Evolutionary conservation across 2,888 invertebrate species (phyloP), one percentile per base, ranked within the genome.

Genomic region (Phrixothrix hirtus): DNA sequence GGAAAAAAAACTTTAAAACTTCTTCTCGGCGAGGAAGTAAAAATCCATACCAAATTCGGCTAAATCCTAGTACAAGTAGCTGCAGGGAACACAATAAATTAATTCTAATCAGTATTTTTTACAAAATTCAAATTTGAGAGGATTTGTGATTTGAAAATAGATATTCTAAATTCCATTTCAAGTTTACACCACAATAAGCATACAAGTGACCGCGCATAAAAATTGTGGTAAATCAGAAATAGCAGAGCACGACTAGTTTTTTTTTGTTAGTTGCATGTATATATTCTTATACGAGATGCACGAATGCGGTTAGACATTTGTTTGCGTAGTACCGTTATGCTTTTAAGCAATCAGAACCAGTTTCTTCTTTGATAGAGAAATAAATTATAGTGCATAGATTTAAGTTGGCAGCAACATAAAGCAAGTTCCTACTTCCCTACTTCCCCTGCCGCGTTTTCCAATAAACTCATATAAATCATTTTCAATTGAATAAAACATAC

Each of bases 311-410:
- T 48, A 41, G 41, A 48, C 48, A 39, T 41, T 48, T 48, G 48
- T 48, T 48, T 35, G 29, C 34, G 7, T 15, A 13, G 39, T 45
- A 44, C 51, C 51, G 51, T 51, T 51, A 50, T 50, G 51, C 51
- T 51, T 51, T 51, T 51, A 51, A 51, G 51, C 45, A 51, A 51
- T 39, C 38, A 35, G 45, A 51, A 45, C 51, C 51, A 51, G 51
- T 51, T 51, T 36, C 48, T 30, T 45, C 21, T 7, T 21, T 21
- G 29, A 35, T 36, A 39, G 41, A 41, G 41, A 29, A 35, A 12
- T 41, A 48, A 41, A 48, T 48, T 34, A 46, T 38, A 26, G 21
- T 31, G 31, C 30, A 38, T 46, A 11, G 31, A 6, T 43, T 43
- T 34, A 43, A 43, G 42, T 43, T 43, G 25, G 13, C 41, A 30